Base-by-base conservation (phyloP, 2,888 invertebrate species). In the Mythimna pallens region DNA sequence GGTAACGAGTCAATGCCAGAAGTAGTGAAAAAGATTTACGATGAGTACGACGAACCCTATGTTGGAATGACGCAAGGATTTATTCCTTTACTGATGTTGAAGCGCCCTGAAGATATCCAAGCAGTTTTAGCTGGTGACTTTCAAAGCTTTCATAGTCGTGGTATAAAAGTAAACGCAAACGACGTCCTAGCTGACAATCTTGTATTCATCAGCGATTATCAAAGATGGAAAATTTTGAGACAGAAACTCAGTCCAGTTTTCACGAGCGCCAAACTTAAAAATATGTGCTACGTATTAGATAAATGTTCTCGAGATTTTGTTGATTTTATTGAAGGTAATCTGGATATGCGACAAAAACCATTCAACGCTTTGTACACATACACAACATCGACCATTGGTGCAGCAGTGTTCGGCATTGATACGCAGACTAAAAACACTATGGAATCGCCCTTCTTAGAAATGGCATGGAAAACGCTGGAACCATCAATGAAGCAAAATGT, bases 371-470 rank as follows among this genome's bases (percentile, higher is more conserved):
- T 94, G 0, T 93, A 91, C 59, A 92, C 90, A 0, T 95, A 91
- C 55, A 92, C 92, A 0, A 90, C 93, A 3, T 91, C 92, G 4
- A 89, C 93, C 0, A 93, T 95, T 43, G 93, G 91, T 8, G 92
- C 94, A 3, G 90, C 94, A 10, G 91, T 96, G 0, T 96, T 96
- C 76, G 96, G 96, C 0, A 91, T 96, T 30, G 93, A 95, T 59
- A 91, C 92, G 10, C 86, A 90, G 55, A 86, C 88, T 3, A 87
- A 90, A 12, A 93, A 89, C 61, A 89, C 91, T 0, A 92, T 94
- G 92, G 88, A 95, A 52, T 94, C 89, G 3, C 94, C 92, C 40
- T 95, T 93, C 65, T 76, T 91, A 50, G 88, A 92, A 1, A 92
- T 93, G 91, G 88, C 89, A 47, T 89, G 89, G 89, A 91, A 90